phyloP scores from a whole-genome alignment of 1,140 invertebrate genomes.

The Drosophila mauritiana region DNA sequence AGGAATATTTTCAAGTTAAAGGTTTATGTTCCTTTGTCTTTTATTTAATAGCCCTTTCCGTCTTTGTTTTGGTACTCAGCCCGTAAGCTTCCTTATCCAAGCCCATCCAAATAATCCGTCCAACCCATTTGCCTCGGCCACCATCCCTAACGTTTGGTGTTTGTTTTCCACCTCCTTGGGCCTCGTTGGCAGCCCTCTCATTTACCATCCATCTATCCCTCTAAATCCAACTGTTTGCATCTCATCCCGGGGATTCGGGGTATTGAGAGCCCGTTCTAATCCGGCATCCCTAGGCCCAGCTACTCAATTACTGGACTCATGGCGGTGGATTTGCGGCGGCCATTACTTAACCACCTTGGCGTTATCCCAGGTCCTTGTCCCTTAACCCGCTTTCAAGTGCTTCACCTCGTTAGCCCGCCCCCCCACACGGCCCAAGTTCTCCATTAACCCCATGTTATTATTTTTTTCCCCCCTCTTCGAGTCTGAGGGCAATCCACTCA shows the following conservation, averaged over 20 bases:
- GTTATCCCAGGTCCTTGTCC: background rate
- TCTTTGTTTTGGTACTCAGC: background rate
- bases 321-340: slow-evolving; percentile 29
- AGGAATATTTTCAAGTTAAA: background rate
- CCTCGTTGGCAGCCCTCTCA: background rate
- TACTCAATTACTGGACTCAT: slow-evolving; percentile 38
- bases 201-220: background rate
- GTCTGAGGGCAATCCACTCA: slow-evolving; percentile 65
- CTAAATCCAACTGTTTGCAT: slow-evolving; percentile 13
- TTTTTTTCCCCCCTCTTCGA: background rate
- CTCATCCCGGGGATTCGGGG: background rate
- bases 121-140: background rate
- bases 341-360: slow-evolving; percentile 11
- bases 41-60: background rate
- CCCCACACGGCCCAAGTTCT: background rate
- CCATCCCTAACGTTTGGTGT: background rate
- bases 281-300: slow-evolving; percentile 5
- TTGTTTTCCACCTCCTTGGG: background rate
- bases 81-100: slow-evolving; percentile 3
- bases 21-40: background rate
- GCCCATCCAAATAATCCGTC: background rate
- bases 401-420: slow-evolving; percentile 9
- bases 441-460: background rate
- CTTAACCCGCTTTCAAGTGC: slow-evolving; percentile 2
- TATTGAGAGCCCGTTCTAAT: slow-evolving; percentile 4